Evolutionary conservation across 2,797 vertebrate genomes (phyloP), one percentile per base, ranked within the genome.

Genomic region (Silurus aristotelis): DNA sequence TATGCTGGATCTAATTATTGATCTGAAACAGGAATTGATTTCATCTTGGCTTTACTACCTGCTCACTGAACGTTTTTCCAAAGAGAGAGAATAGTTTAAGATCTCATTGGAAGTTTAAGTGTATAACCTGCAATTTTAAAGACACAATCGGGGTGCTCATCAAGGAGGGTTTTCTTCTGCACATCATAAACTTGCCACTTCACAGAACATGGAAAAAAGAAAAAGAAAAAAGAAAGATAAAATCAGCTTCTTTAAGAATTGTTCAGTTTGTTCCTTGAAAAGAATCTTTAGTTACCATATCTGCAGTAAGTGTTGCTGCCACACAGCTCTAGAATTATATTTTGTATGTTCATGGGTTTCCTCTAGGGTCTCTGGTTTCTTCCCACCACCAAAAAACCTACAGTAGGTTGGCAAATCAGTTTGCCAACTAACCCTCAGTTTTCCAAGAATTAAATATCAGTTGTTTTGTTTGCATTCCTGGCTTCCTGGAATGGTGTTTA

Each of bases 21-120:
- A 61, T 63, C 31, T 63, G 31, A 78, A 78, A 61, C 56, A 15
- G 31, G 58, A 78, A 78, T 43, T 61, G 58, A 78, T 78, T 78
- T 61, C 12, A 78, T 58, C 20, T 46, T 78, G 58, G 31, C 58
- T 63, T 78, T 78, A 78, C 25, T 61, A 78, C 76, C 31, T 78
- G 19, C 76, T 38, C 14, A 22, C 25, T 43, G 27, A 61, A 22
- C 27, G 6, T 71, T 72, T 72, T 72, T 43, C 14, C 9, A 2
- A 61, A 3, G 19, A 61, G 58, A 6, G 61, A 61, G 43, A 78
- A 31, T 58, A 17, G 73, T 27, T 76, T 56, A 52, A 46, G 22
- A 55, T 13, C 72, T 76, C 56, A 60, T 22, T 60, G 19, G 27
- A 78, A 43, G 56, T 20, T 63, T 43, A 61, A 43, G 31, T 78